Evolutionary conservation across 2,113 vertebrate species (phyloP), one percentile per base, ranked within the genome.

Genomic region (Leucoraja erinaceus): DNA sequence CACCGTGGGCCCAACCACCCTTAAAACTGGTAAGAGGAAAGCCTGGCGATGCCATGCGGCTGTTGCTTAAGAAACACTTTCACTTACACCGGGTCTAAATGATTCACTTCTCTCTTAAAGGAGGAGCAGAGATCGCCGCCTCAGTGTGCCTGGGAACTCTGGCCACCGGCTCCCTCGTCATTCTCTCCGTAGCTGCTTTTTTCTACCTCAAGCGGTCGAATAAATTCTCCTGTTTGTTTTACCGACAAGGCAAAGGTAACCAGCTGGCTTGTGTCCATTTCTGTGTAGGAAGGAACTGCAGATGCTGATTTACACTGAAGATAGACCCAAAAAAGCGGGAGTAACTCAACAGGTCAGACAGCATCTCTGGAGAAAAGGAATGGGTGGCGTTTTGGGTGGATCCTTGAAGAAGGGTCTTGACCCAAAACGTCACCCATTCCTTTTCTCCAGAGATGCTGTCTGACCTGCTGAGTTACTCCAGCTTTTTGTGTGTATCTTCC

Each of bases 201-300:
- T 99, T 99, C 97, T 99, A 98, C 96, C 97, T 99, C 96, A 99
- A 99, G 95, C 98, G 98, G 61, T 97, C 98, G 94, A 97, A 97
- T 90, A 97, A 96, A 79, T 97, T 99, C 78, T 98, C 98, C 1
- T 93, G 94, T 93, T 91, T 98, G 93, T 98, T 98, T 96, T 98
- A 98, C 94, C 95, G 97, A 54, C 97, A 96, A 93, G 97, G 97
- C 95, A 99, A 98, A 96, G 98, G 98, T 99, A 95, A n/a, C 25
- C 5, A 20, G 4, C 22, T 74, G 25, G 10, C 12, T 72, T 38
- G 18, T 47, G 28, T 66, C 25, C 6, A 6, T 33, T 63, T 70
- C 18, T 81, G 66, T 38, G 18, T 72, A 70, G 38, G 38, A 47
- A 47, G 38, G 38, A 47, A 47, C 38, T 47, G 38, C 38, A 47